Conservation (phyloP, 2,797 vertebrate species). For the Anguilla obscura region DNA sequence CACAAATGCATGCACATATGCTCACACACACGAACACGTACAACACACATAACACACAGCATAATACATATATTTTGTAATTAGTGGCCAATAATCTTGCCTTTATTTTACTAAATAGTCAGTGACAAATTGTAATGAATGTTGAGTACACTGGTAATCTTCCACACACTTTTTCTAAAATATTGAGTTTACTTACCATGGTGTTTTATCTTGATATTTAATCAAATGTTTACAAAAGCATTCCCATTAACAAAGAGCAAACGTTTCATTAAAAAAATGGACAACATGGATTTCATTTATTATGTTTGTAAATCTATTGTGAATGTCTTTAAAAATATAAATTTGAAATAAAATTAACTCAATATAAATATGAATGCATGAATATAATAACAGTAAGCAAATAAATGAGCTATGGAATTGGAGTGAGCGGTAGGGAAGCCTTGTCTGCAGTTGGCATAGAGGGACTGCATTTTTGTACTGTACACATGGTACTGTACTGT, state of each 20-base stretch:
- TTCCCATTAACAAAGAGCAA: background rate
- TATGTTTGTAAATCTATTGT: background rate
- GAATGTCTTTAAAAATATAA: background rate
- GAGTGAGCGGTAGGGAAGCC: background rate
- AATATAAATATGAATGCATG: background rate
- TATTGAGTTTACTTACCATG: background rate
- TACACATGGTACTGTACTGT: too few species aligned
- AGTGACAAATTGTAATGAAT: slow-evolving; percentile 36
- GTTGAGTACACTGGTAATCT: slow-evolving; percentile 34
- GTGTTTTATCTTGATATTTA: slow-evolving; percentile 4
- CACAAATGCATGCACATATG: slow-evolving; percentile 28
- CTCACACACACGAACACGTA: slow-evolving; percentile 31
- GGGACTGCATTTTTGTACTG: slow-evolving; percentile 8
- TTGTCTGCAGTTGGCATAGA: slow-evolving; percentile 3
- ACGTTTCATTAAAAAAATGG: background rate
- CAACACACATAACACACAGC: slow-evolving; percentile 32
- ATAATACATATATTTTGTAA: slow-evolving; percentile 44
- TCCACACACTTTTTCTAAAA: background rate
- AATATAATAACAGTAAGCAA: background rate
- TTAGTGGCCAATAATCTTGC: background rate
- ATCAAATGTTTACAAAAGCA: slow-evolving; percentile 9
- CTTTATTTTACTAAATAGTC: slow-evolving; percentile 38
- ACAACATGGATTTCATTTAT: background rate
- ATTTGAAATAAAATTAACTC: background rate
- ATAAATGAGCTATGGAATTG: slow-evolving; percentile 12